Evolutionary conservation across 2,888 invertebrate species (phyloP).

Genomic region (Dasypogon diadema): DNA sequence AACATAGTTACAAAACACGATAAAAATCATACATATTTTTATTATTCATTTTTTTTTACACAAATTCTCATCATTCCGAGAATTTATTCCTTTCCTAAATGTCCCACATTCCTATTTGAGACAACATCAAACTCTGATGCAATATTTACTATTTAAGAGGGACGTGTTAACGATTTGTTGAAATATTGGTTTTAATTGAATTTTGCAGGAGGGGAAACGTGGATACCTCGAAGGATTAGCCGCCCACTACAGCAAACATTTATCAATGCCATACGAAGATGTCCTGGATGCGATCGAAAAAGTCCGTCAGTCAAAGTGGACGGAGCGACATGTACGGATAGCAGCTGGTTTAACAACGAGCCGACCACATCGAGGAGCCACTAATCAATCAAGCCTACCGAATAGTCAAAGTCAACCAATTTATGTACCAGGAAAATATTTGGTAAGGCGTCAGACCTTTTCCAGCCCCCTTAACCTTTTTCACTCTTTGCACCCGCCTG

Average conservation of each 20-base stretch:
- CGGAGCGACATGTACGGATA: constrained; percentile 69
- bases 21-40: no score
- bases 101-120: no score
- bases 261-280: constrained; percentile 89
- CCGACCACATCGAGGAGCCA: constrained; percentile 63
- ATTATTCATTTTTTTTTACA: no score
- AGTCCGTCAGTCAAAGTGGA: constrained; percentile 74
- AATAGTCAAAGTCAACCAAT: constrained; percentile 87
- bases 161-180: constrained; percentile 42
- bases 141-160: no score
- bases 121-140: no score
- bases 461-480: constrained; percentile 59
- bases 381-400: constrained; percentile 74
- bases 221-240: constrained; percentile 89
- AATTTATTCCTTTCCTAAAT: no score
- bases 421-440: constrained; percentile 93
- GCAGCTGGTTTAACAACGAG: constrained; percentile 65
- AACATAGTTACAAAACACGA: no score
- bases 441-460: constrained; percentile 74
- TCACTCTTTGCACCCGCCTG: constrained; percentile 7
- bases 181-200: constrained; percentile 47
- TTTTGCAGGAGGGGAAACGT: constrained; percentile 81
- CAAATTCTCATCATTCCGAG: no score
- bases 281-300: constrained; percentile 88
- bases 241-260: constrained; percentile 87